Evolutionary conservation across 2,888 invertebrate genomes (phyloP).

Genomic region (Ecliptopera silaceata): DNA sequence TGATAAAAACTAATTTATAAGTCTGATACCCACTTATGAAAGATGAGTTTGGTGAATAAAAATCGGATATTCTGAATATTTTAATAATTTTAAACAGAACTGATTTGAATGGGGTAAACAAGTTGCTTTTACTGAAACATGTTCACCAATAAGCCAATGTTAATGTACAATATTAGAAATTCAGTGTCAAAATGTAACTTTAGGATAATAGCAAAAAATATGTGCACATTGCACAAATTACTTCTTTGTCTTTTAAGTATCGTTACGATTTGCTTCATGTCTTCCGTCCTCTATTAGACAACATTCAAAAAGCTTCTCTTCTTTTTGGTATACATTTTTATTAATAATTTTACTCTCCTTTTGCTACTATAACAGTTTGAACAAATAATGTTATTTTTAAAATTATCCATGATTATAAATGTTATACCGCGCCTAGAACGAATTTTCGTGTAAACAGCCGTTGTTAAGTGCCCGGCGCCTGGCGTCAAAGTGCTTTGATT

Average conservation of each 20-base stretch:
- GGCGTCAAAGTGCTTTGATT: no score
- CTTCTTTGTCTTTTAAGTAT: conserved; percentile 56
- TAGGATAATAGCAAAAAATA: conserved; percentile 67
- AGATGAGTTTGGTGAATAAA: conserved; percentile 37
- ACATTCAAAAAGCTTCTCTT: conserved; percentile 46
- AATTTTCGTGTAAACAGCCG: no score
- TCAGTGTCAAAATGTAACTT: conserved; percentile 78
- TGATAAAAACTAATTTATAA: conserved; percentile 61
- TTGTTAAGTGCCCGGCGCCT: no score
- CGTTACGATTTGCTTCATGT: conserved; percentile 69
- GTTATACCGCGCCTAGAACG: no score
- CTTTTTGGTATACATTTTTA: conserved; percentile 40
- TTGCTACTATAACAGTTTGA: conserved; percentile 46
- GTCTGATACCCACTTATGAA: conserved; percentile 67
- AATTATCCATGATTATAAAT: conserved; percentile 41
- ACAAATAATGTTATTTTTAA: conserved; percentile 46
- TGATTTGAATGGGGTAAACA: conserved; percentile 56
- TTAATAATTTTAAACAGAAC: conserved; percentile 47
- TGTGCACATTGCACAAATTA: conserved; percentile 55
- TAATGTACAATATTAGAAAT: conserved; percentile 49
- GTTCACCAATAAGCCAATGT: conserved; percentile 49
- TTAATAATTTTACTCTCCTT: conserved; percentile 35
- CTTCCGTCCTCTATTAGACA: conserved; percentile 77
- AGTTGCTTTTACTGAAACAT: conserved; percentile 52
- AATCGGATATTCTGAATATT: conserved; percentile 35